Percentiles rank a stretch among this genome's conserved stretches.
Conservation (phyloP, 2,113 vertebrate genomes). For the Aythya baeri region DNA sequence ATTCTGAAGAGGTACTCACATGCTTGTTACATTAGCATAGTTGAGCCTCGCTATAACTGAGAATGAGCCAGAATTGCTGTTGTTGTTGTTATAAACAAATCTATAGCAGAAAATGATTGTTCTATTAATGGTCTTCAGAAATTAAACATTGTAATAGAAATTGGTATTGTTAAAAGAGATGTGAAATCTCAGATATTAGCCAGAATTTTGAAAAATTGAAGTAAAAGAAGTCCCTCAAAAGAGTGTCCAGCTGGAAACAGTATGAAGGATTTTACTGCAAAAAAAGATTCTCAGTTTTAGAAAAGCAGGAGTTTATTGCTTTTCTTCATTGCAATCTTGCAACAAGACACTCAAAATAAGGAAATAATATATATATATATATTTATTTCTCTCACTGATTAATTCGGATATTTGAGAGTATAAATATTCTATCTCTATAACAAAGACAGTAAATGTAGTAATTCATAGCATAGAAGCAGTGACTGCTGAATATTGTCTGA, state of each 20-base stretch:
- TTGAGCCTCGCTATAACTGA: background rate
- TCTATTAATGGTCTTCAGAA: background rate
- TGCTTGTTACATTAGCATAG: background rate
- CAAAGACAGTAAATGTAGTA: background rate
- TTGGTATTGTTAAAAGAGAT: background rate
- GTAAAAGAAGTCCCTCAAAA: background rate
- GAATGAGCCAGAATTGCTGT: background rate
- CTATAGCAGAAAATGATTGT: background rate
- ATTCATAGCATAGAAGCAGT: background rate
- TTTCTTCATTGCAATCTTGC: background rate
- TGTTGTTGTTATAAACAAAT: background rate
- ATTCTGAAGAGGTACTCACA: background rate
- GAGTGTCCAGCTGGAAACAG: background rate
- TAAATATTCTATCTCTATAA: background rate
- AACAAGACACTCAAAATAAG: background rate
- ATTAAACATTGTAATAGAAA: background rate
- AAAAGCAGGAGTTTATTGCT: background rate
- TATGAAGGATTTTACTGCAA: background rate
- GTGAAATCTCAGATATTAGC: background rate
- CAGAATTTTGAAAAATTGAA: background rate
- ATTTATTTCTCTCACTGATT: background rate
- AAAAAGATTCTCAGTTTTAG: background rate
- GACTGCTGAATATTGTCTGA: background rate
- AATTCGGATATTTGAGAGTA: background rate
- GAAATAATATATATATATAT: background rate